A percentile compares a stretch with the other conserved stretches of the same genome.
phyloP scores from a whole-genome alignment of 2,113 vertebrate species.

The chimpanzee (Pan troglodytes) region NHGRI_mPanTro3-v2.1_pri NC_072413.2:28363501-28364000 shows the following conservation, averaged over 20 bases:
- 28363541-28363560: not conserved
- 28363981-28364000: not conserved
- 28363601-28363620: not conserved
- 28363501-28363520: not conserved
- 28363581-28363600: not conserved
- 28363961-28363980: conserved; percentile 47
- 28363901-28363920: not conserved
- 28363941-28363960: not conserved
- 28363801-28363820: not conserved
- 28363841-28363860: not conserved
- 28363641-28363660: not conserved
- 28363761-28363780: not conserved
- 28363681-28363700: not conserved
- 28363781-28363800: not conserved
- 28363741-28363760: not conserved
- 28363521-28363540: not conserved
- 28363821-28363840: not conserved
- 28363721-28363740: not conserved
- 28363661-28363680: not conserved
- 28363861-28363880: not conserved
- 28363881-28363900: not conserved
- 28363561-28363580: not conserved
- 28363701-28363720: not conserved
- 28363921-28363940: not conserved
- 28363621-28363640: not conserved